Base-by-base conservation (phyloP, 2,797 vertebrate species). In the Columba guinea region DNA sequence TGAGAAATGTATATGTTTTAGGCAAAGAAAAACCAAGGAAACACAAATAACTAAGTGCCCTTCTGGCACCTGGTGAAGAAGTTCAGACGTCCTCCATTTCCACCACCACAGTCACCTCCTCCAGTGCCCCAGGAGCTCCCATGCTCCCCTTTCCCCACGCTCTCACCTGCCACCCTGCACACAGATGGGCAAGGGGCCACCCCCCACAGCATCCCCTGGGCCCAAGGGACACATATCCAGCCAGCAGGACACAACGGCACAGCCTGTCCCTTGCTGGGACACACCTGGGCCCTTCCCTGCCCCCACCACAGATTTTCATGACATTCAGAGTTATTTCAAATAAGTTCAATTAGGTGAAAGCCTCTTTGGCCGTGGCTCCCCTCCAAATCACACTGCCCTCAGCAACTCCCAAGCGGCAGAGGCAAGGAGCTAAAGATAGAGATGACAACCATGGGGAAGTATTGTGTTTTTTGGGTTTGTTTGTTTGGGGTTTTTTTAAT, bases 81-180 rank as follows among this genome's bases (percentile, higher is more conserved):
- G 46, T 16, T 14, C 18, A 41, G 7, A 13, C 67, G 74, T 87
- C n/a, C 21, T 73, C 14, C 5, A 53, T 34, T 74, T 67, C 53
- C 51, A 80, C 20, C 12, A 30, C 10, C 18, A 44, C 41, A 28
- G 35, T 9, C 46, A 35, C 17, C 17, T 15, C 34, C 37, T 22
- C 20, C 5, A 3, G 22, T 27, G 30, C 10, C 39, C 39, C 28
- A 53, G 32, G 35, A 77, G 17, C 14, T 32, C 16, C 16, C 4
- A 2, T 0, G 0, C 15, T 65, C 28, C 27, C 11, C 4, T 35
- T 49, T 53, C 41, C 37, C 56, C 51, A 41, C 1, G 3, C 7
- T 34, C 70, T 22, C 5, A 4, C 21, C 35, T 39, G 49, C 27
- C 7, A 2, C 32, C 22, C 49, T n/a, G 37, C 8, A 5, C 20